phyloP scores from a whole-genome alignment of 2,113 vertebrate species.

The Panthera leo region DNA sequence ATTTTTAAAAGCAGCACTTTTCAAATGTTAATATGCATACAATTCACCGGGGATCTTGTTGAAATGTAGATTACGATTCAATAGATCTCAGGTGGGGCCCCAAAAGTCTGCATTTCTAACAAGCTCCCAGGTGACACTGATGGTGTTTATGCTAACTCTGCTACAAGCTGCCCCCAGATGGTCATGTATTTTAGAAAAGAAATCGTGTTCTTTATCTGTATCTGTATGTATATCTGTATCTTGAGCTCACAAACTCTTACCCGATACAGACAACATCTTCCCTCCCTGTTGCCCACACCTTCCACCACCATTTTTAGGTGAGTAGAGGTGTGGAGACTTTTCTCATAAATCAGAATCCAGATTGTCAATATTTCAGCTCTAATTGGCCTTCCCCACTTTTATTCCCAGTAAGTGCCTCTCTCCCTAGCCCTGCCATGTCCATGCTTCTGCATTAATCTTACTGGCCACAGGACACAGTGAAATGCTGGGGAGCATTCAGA shows the following conservation, averaged over 20 bases:
- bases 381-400: background rate
- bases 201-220: background rate
- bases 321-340: background rate
- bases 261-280: background rate
- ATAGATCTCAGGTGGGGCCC: background rate
- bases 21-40: background rate
- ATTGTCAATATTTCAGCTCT: background rate
- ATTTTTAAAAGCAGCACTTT: slow-evolving; percentile 21
- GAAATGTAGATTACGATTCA: slow-evolving; percentile 3
- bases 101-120: background rate
- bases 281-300: background rate
- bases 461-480: background rate
- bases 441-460: slow-evolving; percentile 4
- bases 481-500: background rate
- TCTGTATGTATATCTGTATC: background rate
- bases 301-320: background rate
- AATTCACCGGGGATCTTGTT: background rate
- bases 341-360: background rate
- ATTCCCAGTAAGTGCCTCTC: background rate
- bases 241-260: background rate
- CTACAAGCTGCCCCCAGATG: background rate
- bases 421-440: background rate
- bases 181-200: background rate
- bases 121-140: background rate
- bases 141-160: background rate